Evolutionary conservation across 92 coral and sea anemone species (phyloP).

Genomic region (Epizoanthus illoricatus): DNA sequence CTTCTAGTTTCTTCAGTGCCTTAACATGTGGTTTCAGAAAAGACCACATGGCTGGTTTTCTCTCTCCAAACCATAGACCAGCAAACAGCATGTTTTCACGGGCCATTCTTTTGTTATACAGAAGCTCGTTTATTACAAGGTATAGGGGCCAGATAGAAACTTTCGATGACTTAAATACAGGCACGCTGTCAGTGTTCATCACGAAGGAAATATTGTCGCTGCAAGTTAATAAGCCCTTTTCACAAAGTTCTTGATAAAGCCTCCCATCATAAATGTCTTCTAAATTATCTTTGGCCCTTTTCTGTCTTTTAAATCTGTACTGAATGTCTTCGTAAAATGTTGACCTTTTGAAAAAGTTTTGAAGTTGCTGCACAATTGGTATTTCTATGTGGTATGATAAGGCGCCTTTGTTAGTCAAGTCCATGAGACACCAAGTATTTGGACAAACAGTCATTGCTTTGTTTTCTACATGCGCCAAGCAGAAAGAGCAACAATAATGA

Average conservation of each 20-base stretch:
- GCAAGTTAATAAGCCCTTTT: conserved; percentile 42
- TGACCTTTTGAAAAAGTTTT: conserved; percentile 46
- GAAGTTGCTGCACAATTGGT: conserved; percentile 51
- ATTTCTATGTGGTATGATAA: conserved; percentile 54
- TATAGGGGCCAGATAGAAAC: conserved; percentile 72
- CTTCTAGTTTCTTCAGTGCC: conserved; percentile 52
- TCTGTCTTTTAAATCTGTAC: conserved; percentile 48
- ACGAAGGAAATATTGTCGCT: conserved; percentile 58
- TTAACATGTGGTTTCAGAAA: conserved; percentile 50
- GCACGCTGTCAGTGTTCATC: conserved; percentile 70
- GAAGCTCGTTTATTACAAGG: conserved; percentile 60
- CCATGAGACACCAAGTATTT: conserved; percentile 52
- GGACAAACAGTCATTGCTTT: conserved; percentile 46
- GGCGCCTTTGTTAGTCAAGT: conserved; percentile 38
- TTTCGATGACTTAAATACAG: conserved; percentile 77
- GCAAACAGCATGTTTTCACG: conserved; percentile 70
- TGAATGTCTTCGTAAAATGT: conserved; percentile 59
- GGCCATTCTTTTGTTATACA: conserved; percentile 52
- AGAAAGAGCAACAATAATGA: conserved; percentile 59
- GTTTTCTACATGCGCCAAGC: conserved; percentile 40
- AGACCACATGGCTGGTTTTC: conserved; percentile 67
- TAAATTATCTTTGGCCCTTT: conserved; percentile 31
- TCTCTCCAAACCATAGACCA: conserved; percentile 77
- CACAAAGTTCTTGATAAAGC: conserved; percentile 52
- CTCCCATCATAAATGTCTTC: conserved; percentile 66